A percentile compares a stretch with the other conserved stretches of the same genome.
Evolutionary conservation across 2,113 vertebrate genomes (phyloP).

Genomic region (Tonatia bakeri): DNA sequence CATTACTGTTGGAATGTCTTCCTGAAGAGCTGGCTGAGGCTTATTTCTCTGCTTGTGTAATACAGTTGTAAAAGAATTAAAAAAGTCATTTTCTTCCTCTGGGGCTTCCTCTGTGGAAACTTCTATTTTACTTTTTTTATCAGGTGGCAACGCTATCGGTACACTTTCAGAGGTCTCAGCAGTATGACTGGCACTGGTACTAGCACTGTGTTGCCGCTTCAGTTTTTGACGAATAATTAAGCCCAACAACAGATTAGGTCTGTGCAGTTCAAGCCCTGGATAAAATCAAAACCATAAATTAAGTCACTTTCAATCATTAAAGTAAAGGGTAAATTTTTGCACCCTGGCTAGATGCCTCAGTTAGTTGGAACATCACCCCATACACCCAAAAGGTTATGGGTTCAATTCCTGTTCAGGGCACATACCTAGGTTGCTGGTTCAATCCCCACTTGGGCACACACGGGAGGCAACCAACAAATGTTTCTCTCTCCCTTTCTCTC

Average conservation of each 20-base stretch:
- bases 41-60: constrained; percentile 88
- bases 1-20: constrained; percentile 73
- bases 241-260: constrained; percentile 93
- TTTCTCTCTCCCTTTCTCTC: not conserved
- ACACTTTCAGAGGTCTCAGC: constrained; percentile 83
- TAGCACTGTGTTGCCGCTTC: constrained; percentile 86
- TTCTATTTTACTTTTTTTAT: constrained; percentile 87
- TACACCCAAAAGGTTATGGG: not conserved
- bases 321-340: not conserved
- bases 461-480: too few species aligned
- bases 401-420: not conserved
- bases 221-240: constrained; percentile 95
- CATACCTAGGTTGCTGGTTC: too few species aligned
- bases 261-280: constrained; percentile 93
- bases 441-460: too few species aligned
- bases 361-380: not conserved
- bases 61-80: constrained; percentile 87
- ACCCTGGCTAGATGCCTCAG: not conserved
- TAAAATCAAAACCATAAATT: constrained; percentile 72
- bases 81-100: constrained; percentile 90
- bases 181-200: constrained; percentile 75
- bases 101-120: constrained; percentile 77
- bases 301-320: constrained; percentile 7
- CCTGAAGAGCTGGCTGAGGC: constrained; percentile 79
- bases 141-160: constrained; percentile 81